These are phyloP conservation scores for Andrena marginata DNA, from an alignment of 2,888 invertebrate species.

Conservation along the genomic window DNA sequence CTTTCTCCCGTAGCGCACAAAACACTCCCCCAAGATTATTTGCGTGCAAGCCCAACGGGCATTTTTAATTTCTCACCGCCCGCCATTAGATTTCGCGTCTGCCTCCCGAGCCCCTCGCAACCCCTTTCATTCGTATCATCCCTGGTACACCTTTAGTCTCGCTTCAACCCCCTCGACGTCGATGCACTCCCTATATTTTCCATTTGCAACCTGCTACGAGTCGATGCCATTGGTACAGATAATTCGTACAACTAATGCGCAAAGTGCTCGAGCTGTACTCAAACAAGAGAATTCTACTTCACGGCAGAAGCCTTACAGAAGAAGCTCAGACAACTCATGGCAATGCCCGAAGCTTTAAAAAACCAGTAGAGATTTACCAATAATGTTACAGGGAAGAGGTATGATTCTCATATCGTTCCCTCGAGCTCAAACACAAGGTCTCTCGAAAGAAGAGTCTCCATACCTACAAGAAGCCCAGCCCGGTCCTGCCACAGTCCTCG, in stretches of 20 bases:
- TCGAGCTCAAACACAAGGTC: too few species aligned
- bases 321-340: too few species aligned
- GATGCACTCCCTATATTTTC: background rate
- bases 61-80: conserved; percentile 71
- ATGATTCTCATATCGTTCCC: too few species aligned
- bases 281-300: too few species aligned
- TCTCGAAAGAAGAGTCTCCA: too few species aligned
- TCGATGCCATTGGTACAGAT: background rate
- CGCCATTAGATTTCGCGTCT: conserved; percentile 43
- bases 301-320: too few species aligned
- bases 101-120: conserved; percentile 2
- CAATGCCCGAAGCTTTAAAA: too few species aligned
- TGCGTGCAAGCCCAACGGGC: conserved; percentile 46
- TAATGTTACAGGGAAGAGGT: too few species aligned
- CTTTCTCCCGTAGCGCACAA: conserved; percentile 13
- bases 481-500: too few species aligned
- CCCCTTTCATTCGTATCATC: conserved; percentile 1
- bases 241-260: background rate
- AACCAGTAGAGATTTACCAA: too few species aligned
- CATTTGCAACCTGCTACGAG: background rate
- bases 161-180: background rate
- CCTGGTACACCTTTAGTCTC: background rate
- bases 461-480: too few species aligned
- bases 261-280: too few species aligned
- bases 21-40: conserved; percentile 54